Evolutionary conservation across 2,797 vertebrate species (phyloP).

Genomic region (Bovichtus variegatus): DNA sequence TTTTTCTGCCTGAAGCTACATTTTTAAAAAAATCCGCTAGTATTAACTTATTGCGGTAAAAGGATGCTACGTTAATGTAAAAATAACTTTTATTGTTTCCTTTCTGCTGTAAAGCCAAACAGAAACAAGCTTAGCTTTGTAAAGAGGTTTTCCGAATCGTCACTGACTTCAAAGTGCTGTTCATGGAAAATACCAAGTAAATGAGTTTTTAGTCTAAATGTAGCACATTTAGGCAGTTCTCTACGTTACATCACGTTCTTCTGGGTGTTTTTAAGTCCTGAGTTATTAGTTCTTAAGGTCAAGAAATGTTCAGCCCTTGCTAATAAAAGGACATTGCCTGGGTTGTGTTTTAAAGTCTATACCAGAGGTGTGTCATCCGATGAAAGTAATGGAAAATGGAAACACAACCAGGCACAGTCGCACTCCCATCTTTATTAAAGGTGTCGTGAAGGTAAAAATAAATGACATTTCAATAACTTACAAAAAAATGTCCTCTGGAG

Average conservation of each 20-base stretch:
- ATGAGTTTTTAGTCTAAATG: not conserved
- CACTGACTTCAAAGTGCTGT: not conserved
- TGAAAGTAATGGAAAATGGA: not conserved
- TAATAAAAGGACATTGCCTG: constrained; percentile 11
- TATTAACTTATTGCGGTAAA: not conserved
- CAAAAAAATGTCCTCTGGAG: not conserved
- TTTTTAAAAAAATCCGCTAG: not conserved
- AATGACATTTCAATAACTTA: not conserved
- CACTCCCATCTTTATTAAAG: not conserved
- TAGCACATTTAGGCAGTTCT: not conserved
- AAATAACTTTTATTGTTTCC: not conserved
- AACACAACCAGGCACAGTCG: not conserved
- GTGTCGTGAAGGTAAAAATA: not conserved
- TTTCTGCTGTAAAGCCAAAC: not conserved
- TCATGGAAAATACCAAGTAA: constrained; percentile 7
- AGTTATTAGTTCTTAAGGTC: not conserved
- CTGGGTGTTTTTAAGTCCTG: not conserved
- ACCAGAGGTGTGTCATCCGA: not conserved
- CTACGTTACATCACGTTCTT: not conserved
- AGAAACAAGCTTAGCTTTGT: constrained; percentile 4
- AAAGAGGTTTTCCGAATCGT: not conserved
- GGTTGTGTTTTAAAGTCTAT: constrained; percentile 2
- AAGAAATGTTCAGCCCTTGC: constrained; percentile 2
- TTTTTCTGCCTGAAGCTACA: not conserved
- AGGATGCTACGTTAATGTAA: not conserved